Evolutionary conservation across 2,888 invertebrate species (phyloP), one percentile per base, ranked within the genome.

Genomic region (Frankliniella intonsa): DNA sequence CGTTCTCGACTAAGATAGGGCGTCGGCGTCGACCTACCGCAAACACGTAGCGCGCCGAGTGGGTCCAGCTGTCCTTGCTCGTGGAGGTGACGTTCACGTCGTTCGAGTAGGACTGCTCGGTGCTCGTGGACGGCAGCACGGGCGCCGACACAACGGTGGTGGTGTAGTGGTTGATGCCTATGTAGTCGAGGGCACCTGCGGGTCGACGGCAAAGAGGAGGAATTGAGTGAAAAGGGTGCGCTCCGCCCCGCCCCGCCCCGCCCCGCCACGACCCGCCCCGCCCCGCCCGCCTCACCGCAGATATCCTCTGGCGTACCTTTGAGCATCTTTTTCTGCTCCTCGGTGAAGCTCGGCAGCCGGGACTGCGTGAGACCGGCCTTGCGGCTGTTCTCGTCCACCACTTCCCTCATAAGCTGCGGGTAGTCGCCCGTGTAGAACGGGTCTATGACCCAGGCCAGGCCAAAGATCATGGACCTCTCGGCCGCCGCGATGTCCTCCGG

Each of bases 81-180:
- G 17, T 12, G 14, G 62, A 62, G 11, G 9, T 80, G 17, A 25
- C 80, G 51, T 80, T 51, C 10, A 80, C 50, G n/a, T 17, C 38
- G 17, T 65, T 85, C 90, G 90, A 90, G 1, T 90, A 90, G 0
- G 90, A 90, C 0, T 89, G 88, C 84, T 89, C 89, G 8, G 89
- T 89, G 2, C 84, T 85, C 3, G 89, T 88, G 82, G 90, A 89
- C 1, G 89, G 38, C 38, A 38, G 38, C 38, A 38, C 38, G 87
- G 14, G 90, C 90, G 0, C 89, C 83, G 1, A 88, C 88, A 55
- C 86, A 83, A 90, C 86, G 84, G 89, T 88, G 0, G 90, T 90
- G 5, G 90, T 90, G 86, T 90, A 90, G 83, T 90, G 90, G 85
- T 90, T 90, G 84, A 90, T 90, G 38, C 90, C 90, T 10, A 90